Evolutionary conservation across 2,888 invertebrate genomes (phyloP).

Genomic region (Silvanus unidentatus): DNA sequence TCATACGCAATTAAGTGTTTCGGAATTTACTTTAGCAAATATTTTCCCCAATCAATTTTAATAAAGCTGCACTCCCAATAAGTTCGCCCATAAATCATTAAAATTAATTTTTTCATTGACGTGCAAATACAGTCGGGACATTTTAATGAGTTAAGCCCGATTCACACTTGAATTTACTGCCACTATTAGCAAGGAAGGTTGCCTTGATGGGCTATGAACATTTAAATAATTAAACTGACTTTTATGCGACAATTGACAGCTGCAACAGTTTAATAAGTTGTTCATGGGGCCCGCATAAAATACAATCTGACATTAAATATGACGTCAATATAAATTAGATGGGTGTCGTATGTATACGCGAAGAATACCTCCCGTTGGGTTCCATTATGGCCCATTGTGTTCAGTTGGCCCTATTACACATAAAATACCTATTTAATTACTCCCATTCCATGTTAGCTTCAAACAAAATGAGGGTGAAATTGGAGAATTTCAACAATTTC

Average conservation of each 20-base stretch:
- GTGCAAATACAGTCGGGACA: too few species aligned
- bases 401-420: conserved; percentile 35
- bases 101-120: too few species aligned
- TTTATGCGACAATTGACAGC: conserved; percentile 1
- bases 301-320: conserved; percentile 13
- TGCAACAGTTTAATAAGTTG: background rate
- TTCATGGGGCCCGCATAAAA: background rate
- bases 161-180: too few species aligned
- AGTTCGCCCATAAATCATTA: too few species aligned
- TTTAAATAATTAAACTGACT: background rate
- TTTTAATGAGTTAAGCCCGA: too few species aligned
- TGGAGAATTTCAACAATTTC: conserved; percentile 31
- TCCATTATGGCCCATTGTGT: conserved; percentile 39
- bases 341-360: conserved; percentile 12
- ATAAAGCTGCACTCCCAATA: too few species aligned
- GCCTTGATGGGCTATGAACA: too few species aligned
- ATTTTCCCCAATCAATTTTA: too few species aligned
- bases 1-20: too few species aligned
- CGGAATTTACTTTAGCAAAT: too few species aligned
- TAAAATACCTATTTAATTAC: conserved; percentile 43
- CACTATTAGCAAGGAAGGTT: too few species aligned
- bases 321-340: conserved; percentile 12
- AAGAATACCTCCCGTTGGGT: conserved; percentile 29
- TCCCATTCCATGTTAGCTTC: conserved; percentile 28
- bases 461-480: conserved; percentile 30